phyloP scores from a whole-genome alignment of 2,113 vertebrate genomes.

The Python bivittatus region DNA sequence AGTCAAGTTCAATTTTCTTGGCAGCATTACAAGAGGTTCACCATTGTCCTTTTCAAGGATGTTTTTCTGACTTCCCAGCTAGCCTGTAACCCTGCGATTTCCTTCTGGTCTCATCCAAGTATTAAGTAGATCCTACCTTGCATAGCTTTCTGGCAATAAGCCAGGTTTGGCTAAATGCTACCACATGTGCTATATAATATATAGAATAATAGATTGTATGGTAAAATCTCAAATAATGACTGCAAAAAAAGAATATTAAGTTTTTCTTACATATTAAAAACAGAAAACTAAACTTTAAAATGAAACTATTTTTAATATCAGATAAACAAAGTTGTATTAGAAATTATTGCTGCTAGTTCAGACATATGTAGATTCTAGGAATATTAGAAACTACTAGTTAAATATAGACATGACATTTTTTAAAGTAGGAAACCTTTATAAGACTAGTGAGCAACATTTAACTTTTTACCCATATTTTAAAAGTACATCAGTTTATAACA shows the following conservation, averaged over 20 bases:
- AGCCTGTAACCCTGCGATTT: neutral
- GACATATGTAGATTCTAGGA: too few relatives aligned
- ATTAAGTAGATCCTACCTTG: neutral
- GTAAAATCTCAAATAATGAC: neutral
- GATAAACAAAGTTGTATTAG: too few relatives aligned
- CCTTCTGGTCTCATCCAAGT: neutral
- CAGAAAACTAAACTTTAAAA: too few relatives aligned
- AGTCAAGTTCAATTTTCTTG: neutral
- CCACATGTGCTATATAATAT: neutral
- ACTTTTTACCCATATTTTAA: too few relatives aligned
- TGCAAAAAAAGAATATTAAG: neutral
- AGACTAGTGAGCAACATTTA: too few relatives aligned
- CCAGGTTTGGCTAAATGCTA: neutral
- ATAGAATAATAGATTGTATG: neutral
- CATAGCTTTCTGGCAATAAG: neutral
- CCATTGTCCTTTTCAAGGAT: neutral
- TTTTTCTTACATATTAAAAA: neutral
- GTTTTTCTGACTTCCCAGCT: neutral
- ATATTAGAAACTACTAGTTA: too few relatives aligned
- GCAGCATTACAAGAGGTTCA: neutral
- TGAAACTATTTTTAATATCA: too few relatives aligned
- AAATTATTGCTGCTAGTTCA: too few relatives aligned
- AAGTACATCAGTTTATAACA: too few relatives aligned
- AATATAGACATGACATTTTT: too few relatives aligned
- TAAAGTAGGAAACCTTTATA: too few relatives aligned